phyloP scores from a whole-genome alignment of 2,797 vertebrate genomes.

The Sciurus vulgaris region DNA sequence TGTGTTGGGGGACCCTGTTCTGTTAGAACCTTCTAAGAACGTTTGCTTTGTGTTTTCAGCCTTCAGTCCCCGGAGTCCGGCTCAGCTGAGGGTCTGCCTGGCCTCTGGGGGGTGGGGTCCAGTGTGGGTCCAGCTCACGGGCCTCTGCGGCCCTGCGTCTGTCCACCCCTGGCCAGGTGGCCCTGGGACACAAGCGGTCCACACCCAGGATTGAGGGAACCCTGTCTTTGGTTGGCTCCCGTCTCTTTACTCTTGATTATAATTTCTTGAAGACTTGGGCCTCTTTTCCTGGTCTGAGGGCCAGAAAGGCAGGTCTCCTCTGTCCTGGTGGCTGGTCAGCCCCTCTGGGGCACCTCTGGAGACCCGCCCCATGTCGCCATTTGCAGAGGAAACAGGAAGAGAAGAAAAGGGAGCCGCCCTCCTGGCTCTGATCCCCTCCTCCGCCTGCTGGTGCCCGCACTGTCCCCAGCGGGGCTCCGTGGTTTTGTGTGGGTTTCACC shows the following conservation, averaged over 20 bases:
- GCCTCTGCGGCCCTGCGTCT: neutral
- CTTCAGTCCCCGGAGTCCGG: accelerated
- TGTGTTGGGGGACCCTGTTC: neutral
- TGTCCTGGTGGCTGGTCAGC: neutral
- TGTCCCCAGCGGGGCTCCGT: neutral
- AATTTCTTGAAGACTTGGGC: neutral
- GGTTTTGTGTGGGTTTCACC: neutral
- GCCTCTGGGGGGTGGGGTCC: too few species aligned
- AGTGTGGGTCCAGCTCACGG: accelerated
- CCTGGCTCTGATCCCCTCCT: neutral
- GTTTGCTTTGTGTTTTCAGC: neutral
- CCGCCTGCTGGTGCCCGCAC: neutral
- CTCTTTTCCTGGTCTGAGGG: neutral
- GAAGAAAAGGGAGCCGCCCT: neutral
- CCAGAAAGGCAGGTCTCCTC: neutral
- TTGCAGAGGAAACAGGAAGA: neutral
- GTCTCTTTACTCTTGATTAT: neutral
- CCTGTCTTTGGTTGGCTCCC: neutral
- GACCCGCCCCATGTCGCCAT: too few species aligned
- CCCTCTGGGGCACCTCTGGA: neutral
- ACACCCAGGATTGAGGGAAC: neutral
- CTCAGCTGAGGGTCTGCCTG: accelerated
- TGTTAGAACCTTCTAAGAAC: neutral
- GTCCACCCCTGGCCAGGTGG: neutral
- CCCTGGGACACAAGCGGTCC: neutral